Conservation (phyloP, 2,888 invertebrate genomes). For the Andrena marginata region DNA sequence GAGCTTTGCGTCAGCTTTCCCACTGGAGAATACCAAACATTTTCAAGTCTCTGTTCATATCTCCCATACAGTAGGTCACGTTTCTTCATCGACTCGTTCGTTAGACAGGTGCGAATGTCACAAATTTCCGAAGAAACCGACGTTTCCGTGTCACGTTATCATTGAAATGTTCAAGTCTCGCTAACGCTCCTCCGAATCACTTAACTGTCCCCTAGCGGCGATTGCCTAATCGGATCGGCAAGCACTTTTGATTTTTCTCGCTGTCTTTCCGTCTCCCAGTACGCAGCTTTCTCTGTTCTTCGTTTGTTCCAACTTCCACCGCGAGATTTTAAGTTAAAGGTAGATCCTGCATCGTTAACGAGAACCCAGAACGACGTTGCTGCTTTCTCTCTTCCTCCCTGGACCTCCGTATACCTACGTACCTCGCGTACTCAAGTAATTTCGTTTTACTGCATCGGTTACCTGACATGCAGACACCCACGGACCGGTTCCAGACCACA, state of each 20-base stretch:
- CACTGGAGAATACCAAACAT: too few species aligned
- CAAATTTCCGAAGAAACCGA: too few species aligned
- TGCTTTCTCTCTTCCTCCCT: neutral
- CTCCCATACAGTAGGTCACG: too few species aligned
- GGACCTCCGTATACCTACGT: neutral
- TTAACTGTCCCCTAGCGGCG: conserved; percentile 6
- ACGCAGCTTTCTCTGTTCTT: neutral
- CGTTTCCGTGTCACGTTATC: neutral
- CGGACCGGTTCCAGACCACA: conserved; percentile 57
- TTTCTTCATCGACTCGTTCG: too few species aligned
- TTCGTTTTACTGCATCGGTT: conserved; percentile 68
- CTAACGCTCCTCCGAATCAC: conserved; percentile 30
- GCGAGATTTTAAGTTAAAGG: conserved; percentile 52
- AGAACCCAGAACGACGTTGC: conserved; percentile 42
- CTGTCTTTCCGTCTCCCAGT: neutral
- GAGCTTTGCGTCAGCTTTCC: too few species aligned
- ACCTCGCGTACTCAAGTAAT: conserved; percentile 55
- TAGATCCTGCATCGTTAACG: conserved; percentile 63
- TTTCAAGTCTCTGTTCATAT: too few species aligned
- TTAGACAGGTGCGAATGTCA: too few species aligned
- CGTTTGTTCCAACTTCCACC: conserved; percentile 12
- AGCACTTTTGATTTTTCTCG: conserved; percentile 10
- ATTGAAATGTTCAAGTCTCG: neutral
- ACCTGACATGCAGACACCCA: conserved; percentile 58
- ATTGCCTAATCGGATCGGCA: conserved; percentile 41